Evolutionary conservation across 2,797 vertebrate genomes (phyloP).

Genomic region (Liasis olivaceus): DNA sequence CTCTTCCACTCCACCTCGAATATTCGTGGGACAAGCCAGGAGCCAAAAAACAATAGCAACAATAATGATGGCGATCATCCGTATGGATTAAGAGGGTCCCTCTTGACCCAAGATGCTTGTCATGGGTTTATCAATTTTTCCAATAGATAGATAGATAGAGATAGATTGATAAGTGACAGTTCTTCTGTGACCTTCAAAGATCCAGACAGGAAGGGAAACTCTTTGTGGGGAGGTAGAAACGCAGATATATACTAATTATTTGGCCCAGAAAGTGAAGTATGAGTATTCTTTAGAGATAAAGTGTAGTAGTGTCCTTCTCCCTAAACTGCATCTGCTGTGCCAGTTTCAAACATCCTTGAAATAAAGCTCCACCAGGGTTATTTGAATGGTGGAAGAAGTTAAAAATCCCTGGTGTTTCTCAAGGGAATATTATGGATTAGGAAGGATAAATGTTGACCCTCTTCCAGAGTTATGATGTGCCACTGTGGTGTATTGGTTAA

Average conservation of each 20-base stretch:
- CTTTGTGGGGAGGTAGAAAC: not conserved
- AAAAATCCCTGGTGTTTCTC: not conserved
- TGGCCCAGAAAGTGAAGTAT: not conserved
- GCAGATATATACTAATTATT: not conserved
- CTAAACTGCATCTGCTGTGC: not conserved
- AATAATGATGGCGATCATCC: not conserved
- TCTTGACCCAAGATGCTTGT: not conserved
- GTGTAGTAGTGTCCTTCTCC: not conserved
- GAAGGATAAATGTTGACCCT: not conserved
- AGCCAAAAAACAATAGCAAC: not conserved
- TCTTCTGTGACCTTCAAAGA: not conserved
- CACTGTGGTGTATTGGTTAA: not conserved
- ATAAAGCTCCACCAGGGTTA: not conserved
- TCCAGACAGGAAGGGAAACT: not conserved
- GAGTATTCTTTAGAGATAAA: not conserved
- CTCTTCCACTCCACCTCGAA: not conserved
- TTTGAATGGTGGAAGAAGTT: not conserved
- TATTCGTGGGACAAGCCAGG: not conserved
- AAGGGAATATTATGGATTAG: not conserved
- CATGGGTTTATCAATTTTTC: not conserved
- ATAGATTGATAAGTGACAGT: not conserved
- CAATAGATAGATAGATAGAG: not conserved
- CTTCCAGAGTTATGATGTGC: not conserved
- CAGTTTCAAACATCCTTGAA: not conserved
- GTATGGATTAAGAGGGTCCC: not conserved